A percentile compares a stretch with the other conserved stretches of the same genome.
Evolutionary conservation across 2,113 vertebrate species (phyloP).

Genomic region (Sphyrna mokarran): DNA sequence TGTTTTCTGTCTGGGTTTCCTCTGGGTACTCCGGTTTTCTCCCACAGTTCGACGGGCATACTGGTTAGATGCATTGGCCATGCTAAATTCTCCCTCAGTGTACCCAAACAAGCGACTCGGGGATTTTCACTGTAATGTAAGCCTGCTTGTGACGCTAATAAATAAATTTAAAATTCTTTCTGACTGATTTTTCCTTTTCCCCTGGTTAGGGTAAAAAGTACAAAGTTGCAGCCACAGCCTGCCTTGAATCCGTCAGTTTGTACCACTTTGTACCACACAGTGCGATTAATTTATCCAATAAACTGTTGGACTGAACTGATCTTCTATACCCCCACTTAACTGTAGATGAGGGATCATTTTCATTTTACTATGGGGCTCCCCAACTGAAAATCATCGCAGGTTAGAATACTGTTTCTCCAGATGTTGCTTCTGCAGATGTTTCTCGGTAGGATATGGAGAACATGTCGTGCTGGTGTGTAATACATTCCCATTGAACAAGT

Average conservation of each 20-base stretch:
- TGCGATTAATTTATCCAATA: neutral
- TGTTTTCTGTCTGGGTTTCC: too few species aligned
- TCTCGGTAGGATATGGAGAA: neutral
- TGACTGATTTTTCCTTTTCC: neutral
- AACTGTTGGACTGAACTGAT: neutral
- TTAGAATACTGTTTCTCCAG: neutral
- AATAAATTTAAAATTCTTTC: neutral
- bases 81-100: too few species aligned
- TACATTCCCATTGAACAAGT: neutral
- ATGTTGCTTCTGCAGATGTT: neutral
- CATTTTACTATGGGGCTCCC: neutral
- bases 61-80: too few species aligned
- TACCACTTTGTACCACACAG: neutral
- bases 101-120: too few species aligned
- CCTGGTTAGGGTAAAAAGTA: neutral
- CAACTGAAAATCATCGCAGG: neutral
- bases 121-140: too few species aligned
- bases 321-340: neutral
- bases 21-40: too few species aligned
- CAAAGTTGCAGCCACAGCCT: neutral
- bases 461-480: neutral
- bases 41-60: too few species aligned
- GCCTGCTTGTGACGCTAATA: too few species aligned
- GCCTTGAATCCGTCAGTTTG: neutral
- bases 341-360: neutral